These are phyloP conservation scores for Tricholauxania praeusta DNA, from an alignment of 2,888 invertebrate genomes.

Conservation along the genomic window DNA sequence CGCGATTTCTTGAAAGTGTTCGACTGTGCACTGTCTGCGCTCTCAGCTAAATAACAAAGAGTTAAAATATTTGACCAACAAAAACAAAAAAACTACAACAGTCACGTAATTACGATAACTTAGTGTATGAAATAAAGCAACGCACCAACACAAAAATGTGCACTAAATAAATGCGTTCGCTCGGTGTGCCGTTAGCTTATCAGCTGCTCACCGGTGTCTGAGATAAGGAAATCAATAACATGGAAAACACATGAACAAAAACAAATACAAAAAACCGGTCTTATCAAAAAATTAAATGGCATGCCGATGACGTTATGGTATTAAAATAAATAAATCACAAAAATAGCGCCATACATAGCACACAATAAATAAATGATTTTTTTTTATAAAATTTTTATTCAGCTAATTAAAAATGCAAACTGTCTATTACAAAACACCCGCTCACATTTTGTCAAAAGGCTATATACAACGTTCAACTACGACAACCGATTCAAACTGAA, in stretches of 20 bases:
- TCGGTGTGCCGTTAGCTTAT: slow-evolving; percentile 6
- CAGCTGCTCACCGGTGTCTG: slow-evolving; percentile 1
- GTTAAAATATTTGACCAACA: slow-evolving; percentile 14
- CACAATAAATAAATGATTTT: no score
- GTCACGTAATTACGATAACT: no score
- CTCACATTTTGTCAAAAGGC: no score
- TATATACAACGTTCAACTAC: no score
- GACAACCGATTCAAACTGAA: no score
- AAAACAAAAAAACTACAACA: neutral
- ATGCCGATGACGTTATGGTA: slow-evolving; percentile 15
- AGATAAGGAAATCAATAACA: slow-evolving; percentile 15
- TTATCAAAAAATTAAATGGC: slow-evolving; percentile 2
- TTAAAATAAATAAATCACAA: slow-evolving; percentile 3
- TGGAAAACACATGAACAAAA: neutral
- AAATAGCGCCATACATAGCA: neutral
- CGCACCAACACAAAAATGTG: neutral
- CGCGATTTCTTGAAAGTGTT: no score
- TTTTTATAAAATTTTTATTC: no score
- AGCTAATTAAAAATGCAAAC: no score
- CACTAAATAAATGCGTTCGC: neutral
- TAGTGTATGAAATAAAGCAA: neutral
- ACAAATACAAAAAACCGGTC: slow-evolving; percentile 6
- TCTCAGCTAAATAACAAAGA: neutral
- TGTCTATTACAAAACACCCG: no score
- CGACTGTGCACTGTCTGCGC: no score